These are phyloP conservation scores for Uloborus diversus DNA, from an alignment of 1,140 invertebrate genomes.

Conservation along the genomic window DNA sequence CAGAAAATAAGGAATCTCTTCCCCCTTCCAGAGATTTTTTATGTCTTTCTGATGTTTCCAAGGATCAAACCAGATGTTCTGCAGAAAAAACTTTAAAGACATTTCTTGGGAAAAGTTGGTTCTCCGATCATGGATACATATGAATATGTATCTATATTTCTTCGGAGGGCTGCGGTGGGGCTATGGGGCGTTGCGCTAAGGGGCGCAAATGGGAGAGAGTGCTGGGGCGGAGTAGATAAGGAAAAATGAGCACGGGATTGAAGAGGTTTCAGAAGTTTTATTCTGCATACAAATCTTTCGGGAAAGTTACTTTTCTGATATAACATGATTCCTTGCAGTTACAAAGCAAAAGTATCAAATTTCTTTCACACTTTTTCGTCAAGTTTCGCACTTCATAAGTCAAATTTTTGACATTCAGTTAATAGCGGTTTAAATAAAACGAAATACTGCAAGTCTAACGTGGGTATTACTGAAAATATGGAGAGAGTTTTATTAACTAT, in stretches of 20 bases:
- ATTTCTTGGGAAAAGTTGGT: not conserved
- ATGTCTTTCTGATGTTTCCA: slow-evolving; percentile 6
- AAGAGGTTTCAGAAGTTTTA: too few relatives aligned
- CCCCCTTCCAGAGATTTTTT: not conserved
- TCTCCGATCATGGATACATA: not conserved
- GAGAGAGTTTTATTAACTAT: too few relatives aligned
- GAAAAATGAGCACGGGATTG: not conserved
- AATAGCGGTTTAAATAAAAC: too few relatives aligned
- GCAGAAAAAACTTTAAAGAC: not conserved
- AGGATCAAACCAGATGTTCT: slow-evolving; percentile 5
- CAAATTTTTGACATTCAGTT: too few relatives aligned
- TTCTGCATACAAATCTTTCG: not conserved
- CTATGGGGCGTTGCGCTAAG: not conserved
- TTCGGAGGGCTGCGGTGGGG: not conserved
- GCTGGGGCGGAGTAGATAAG: not conserved
- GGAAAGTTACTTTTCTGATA: too few relatives aligned
- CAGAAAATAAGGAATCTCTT: slow-evolving; percentile 1
- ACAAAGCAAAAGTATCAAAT: too few relatives aligned
- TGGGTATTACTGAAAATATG: too few relatives aligned
- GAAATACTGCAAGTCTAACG: too few relatives aligned
- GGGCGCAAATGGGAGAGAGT: not conserved
- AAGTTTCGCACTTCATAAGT: too few relatives aligned
- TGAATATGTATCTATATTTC: slow-evolving; percentile 10
- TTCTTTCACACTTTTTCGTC: too few relatives aligned
- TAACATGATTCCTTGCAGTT: too few relatives aligned